Evolutionary conservation across 2,113 vertebrate species (phyloP).

Genomic region (Loxodonta africana): DNA sequence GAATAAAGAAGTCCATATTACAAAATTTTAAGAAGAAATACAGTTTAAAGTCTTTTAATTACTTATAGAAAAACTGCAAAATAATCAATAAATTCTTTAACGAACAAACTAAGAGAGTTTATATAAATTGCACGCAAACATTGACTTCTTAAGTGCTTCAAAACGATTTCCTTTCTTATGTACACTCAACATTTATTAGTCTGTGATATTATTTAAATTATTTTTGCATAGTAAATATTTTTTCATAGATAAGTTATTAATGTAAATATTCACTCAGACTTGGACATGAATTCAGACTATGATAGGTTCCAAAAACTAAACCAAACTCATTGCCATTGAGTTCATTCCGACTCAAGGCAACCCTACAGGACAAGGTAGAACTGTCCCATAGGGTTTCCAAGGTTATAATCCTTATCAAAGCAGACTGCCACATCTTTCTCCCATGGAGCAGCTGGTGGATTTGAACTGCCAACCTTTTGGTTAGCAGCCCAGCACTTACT

Average conservation of each 20-base stretch:
- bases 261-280: not conserved
- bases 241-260: not conserved
- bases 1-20: not conserved
- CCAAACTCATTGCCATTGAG: not conserved
- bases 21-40: conserved; percentile 48
- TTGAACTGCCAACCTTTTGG: not conserved
- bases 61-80: not conserved
- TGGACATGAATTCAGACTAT: not conserved
- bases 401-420: not conserved
- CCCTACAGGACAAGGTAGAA: not conserved
- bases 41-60: conserved; percentile 19
- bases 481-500: not conserved
- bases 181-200: not conserved
- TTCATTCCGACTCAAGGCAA: not conserved
- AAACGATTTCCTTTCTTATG: conserved; percentile 26
- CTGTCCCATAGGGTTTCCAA: not conserved
- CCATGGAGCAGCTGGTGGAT: not conserved
- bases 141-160: not conserved
- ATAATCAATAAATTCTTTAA: conserved; percentile 23
- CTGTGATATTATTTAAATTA: not conserved
- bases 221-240: conserved; percentile 6
- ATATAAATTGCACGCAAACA: not conserved
- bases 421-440: not conserved
- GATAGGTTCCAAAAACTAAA: not conserved
- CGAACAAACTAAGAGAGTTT: not conserved